Evolutionary conservation across 2,888 invertebrate genomes (phyloP), one percentile per base, ranked within the genome.

Genomic region (Andrena dorsata): DNA sequence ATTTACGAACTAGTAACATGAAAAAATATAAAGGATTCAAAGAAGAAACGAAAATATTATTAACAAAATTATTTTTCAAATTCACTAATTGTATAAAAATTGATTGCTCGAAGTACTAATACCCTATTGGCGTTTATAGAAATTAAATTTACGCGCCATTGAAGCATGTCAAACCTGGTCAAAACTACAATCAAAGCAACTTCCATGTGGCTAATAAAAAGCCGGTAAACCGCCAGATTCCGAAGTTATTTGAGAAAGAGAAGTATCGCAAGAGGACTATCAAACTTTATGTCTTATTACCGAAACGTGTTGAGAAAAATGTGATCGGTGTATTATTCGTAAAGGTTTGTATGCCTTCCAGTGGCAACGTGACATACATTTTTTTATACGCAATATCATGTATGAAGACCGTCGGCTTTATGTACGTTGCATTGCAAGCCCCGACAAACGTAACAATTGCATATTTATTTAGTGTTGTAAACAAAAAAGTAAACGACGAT

Each of bases 381-480:
- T 70, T 80, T 83, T 78, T 60, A 30, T 74, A 78, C 73, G 82
- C 70, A 82, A 32, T 74, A 68, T 82, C 68, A n/a, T 41, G 47
- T 26, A 23, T 23, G 35, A 51, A 70, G 58, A 79, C 49, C 78
- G 35, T 82, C 47, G 28, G 49, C 41, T 80, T 69, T 32, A 49
- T 47, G 28, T 64, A 41, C 47, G 26, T 41, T 58, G 28, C 2
- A 7, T 32, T 53, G 47, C 6, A 13, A 35, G 23, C 8, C 60
- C 5, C 16, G 41, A 65, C 20, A 49, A 75, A 53, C 63, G 26
- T 68, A 28, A 13, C n/a, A 16, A 53, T 51, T 63, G 49, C 7
- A 7, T 49, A 28, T n/a, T 23, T 41, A 16, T 56, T 56, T 49
- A 56, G 16, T 28, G 6, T 61, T 69, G 16, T n/a, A 61, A 56